These are phyloP conservation scores for Otis tarda DNA, from an alignment of 2,113 vertebrate genomes.

Conservation along the genomic window DNA sequence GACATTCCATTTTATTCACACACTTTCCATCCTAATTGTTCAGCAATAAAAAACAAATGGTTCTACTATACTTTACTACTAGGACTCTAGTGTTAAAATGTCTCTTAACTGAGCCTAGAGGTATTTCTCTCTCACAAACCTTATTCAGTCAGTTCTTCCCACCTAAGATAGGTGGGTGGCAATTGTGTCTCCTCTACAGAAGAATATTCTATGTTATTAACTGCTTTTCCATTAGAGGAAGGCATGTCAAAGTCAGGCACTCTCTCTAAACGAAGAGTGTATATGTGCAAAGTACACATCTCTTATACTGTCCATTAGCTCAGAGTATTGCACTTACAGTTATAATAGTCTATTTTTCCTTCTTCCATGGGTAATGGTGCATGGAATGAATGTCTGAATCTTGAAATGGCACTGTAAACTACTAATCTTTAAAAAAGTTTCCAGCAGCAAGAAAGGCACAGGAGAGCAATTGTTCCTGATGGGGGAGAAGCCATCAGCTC, in stretches of 20 bases:
- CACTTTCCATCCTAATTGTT: slow-evolving; percentile 56
- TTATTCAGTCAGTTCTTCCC: slow-evolving; percentile 24
- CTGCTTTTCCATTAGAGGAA: slow-evolving; percentile 28
- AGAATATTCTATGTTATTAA: background rate
- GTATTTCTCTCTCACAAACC: slow-evolving; percentile 18
- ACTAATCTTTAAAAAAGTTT: slow-evolving; percentile 57
- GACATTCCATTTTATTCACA: slow-evolving; percentile 32
- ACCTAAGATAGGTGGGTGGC: background rate
- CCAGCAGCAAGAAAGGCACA: background rate
- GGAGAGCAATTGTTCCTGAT: background rate
- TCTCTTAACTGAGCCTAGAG: slow-evolving; percentile 30
- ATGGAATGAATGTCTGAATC: slow-evolving; percentile 53
- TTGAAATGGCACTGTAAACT: slow-evolving; percentile 57
- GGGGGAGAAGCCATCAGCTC: background rate
- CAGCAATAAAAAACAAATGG: slow-evolving; percentile 60
- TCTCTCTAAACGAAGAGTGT: background rate
- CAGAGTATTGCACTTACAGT: slow-evolving; percentile 41
- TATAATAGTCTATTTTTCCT: slow-evolving; percentile 47
- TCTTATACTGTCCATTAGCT: slow-evolving; percentile 57
- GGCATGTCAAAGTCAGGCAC: slow-evolving; percentile 3
- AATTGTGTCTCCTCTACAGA: background rate
- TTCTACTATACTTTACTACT: slow-evolving; percentile 32
- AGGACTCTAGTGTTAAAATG: slow-evolving; percentile 39
- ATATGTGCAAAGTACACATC: slow-evolving; percentile 14
- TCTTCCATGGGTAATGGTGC: slow-evolving; percentile 60